Conservation (phyloP, 2,113 vertebrate species). For the Calcarius ornatus region DNA sequence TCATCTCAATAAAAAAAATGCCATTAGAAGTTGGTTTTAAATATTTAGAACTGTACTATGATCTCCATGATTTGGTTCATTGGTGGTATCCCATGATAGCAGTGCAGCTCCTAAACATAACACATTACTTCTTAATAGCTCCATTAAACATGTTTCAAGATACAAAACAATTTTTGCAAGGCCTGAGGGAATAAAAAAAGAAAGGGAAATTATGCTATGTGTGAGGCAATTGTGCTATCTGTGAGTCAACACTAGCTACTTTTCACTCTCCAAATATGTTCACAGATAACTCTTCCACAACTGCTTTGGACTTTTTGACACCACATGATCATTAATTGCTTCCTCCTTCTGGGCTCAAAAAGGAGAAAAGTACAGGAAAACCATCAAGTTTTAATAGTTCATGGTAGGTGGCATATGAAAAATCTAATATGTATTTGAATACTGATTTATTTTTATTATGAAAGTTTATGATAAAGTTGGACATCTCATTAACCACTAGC, state of each 20-base stretch:
- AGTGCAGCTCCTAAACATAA: not conserved
- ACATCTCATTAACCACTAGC: not conserved
- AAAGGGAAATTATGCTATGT: not conserved
- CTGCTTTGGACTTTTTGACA: not conserved
- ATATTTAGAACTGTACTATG: not conserved
- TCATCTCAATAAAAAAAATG: not conserved
- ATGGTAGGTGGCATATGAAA: not conserved
- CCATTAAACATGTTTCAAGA: conserved; percentile 39
- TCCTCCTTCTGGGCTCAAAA: not conserved
- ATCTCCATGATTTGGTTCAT: not conserved
- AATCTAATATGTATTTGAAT: not conserved
- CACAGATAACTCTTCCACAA: not conserved
- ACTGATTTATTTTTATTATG: not conserved
- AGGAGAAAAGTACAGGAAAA: not conserved
- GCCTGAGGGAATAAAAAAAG: not conserved
- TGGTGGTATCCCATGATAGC: not conserved
- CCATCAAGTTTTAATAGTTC: not conserved
- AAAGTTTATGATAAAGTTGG: not conserved
- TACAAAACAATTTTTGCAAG: not conserved
- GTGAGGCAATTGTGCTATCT: conserved; percentile 8
- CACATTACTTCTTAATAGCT: conserved; percentile 26
- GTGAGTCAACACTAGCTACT: not conserved
- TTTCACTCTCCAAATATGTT: not conserved
- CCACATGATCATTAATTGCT: not conserved
- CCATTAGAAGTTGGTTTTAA: not conserved